Conservation (phyloP, 1,140 invertebrate genomes). For the Atta texana region DNA sequence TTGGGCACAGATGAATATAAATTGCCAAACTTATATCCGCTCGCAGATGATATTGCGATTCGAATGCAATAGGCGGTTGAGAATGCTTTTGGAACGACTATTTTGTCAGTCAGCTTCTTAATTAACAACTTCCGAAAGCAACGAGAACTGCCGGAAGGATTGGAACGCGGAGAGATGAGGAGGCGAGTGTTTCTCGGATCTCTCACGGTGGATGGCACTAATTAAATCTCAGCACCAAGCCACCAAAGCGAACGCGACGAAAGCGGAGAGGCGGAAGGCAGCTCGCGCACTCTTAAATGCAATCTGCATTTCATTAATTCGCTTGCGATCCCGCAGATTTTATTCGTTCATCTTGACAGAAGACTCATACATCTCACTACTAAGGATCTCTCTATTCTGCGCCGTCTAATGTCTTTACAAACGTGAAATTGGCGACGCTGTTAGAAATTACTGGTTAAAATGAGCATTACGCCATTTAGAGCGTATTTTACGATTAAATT, state of each 20-base stretch:
- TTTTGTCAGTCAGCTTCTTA: slow-evolving; percentile 75
- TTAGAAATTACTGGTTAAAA: slow-evolving; percentile 32
- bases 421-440: slow-evolving; percentile 12
- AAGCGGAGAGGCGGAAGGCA: slow-evolving; percentile 71
- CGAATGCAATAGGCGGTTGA: slow-evolving; percentile 26
- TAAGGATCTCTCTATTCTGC: slow-evolving; percentile 56
- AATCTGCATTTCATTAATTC: slow-evolving; percentile 84
- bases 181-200: slow-evolving; percentile 71
- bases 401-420: slow-evolving; percentile 53
- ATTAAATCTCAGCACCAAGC: slow-evolving; percentile 81
- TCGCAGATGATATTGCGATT: slow-evolving; percentile 55
- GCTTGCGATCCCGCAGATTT: slow-evolving; percentile 72
- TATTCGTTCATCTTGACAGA: slow-evolving; percentile 62
- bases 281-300: slow-evolving; percentile 80
- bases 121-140: slow-evolving; percentile 76
- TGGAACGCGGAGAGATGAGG: slow-evolving; percentile 29
- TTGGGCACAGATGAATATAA: slow-evolving; percentile 66
- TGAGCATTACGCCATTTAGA: neutral
- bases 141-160: slow-evolving; percentile 62
- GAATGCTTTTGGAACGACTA: slow-evolving; percentile 64
- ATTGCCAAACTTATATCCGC: slow-evolving; percentile 57
- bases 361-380: slow-evolving; percentile 1
- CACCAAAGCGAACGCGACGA: slow-evolving; percentile 77
- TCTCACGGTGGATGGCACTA: slow-evolving; percentile 80
- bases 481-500: slow-evolving; percentile 6